phyloP scores from a whole-genome alignment of 35 echinoderm and acorn worm species.

The Eucidaris tribuloides region DNA sequence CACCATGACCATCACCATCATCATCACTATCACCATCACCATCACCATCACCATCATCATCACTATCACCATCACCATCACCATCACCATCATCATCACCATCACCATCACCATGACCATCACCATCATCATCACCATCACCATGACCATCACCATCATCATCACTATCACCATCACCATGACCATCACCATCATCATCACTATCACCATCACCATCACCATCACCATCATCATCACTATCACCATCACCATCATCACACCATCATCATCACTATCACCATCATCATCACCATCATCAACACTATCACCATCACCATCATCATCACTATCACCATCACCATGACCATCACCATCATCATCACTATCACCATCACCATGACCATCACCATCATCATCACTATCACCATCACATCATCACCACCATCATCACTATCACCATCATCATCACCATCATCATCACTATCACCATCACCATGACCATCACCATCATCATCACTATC shows the following conservation, averaged over 20 bases:
- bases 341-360: neutral
- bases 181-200: no score
- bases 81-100: neutral
- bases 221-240: neutral
- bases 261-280: no score
- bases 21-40: neutral
- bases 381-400: neutral
- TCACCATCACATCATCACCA: neutral
- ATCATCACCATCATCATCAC: neutral
- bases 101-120: neutral
- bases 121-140: neutral
- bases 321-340: neutral
- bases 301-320: no score
- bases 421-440: neutral
- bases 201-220: neutral
- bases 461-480: no score
- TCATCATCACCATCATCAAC: no score
- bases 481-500: no score
- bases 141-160: neutral
- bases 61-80: neutral
- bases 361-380: neutral
- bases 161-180: neutral
- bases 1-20: neutral
- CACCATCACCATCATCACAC: neutral
- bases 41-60: neutral